Percentiles rank a stretch among this genome's conserved stretches.
Conservation (phyloP, 2,113 vertebrate genomes). For the Lampris megalopsis region DNA sequence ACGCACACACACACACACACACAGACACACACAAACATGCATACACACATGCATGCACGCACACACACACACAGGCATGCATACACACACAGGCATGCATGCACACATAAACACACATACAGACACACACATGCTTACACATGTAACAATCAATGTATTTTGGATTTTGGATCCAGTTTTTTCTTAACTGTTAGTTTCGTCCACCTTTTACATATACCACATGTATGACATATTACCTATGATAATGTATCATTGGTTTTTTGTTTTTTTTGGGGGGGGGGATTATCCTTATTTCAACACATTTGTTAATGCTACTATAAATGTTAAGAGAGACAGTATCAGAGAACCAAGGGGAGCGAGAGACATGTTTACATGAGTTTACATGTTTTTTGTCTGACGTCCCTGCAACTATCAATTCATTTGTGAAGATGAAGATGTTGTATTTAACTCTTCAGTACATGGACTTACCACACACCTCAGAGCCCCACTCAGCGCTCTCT, state of each 20-base stretch:
- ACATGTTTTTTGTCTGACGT: constrained; percentile 15
- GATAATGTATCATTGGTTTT: constrained; percentile 37
- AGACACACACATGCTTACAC: constrained; percentile 3
- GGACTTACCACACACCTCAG: background rate
- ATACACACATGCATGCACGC: too few relatives aligned
- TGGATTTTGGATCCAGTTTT: constrained; percentile 15
- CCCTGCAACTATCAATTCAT: constrained; percentile 21
- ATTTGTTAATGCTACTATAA: constrained; percentile 21
- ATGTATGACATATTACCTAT: constrained; percentile 25
- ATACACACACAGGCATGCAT: constrained; percentile 45
- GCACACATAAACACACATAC: constrained; percentile 35
- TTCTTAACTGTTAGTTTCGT: constrained; percentile 11
- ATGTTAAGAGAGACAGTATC: constrained; percentile 16
- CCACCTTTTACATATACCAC: constrained; percentile 16
- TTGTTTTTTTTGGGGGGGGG: background rate
- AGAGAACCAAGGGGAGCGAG: background rate
- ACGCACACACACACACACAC: constrained; percentile 31
- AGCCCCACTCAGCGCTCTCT: constrained; percentile 9
- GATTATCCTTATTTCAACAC: constrained; percentile 6
- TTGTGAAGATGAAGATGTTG: constrained; percentile 25
- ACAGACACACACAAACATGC: background rate
- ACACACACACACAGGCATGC: too few relatives aligned
- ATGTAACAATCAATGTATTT: constrained; percentile 9
- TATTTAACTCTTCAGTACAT: constrained; percentile 2
- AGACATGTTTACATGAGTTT: constrained; percentile 25